Conservation (phyloP, 2,888 invertebrate species). For the Odontomyia ornata region DNA sequence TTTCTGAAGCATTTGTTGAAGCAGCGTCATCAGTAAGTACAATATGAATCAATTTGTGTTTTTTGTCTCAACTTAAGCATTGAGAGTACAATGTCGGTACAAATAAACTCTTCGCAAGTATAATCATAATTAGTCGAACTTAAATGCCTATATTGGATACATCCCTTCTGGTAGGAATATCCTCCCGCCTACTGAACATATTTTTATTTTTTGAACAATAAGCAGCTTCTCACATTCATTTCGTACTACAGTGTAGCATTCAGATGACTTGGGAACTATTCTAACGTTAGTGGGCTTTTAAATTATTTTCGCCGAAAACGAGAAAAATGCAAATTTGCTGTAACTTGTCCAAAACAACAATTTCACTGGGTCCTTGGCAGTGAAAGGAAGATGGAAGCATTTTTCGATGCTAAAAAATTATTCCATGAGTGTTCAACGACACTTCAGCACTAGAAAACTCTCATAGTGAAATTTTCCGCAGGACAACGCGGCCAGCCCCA, state of each 20-base stretch:
- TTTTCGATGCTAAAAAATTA: constrained; percentile 32
- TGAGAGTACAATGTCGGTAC: too few species aligned
- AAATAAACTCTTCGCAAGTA: too few species aligned
- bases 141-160: too few species aligned
- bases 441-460: not conserved
- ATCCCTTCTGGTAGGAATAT: too few species aligned
- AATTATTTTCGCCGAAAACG: constrained; percentile 43
- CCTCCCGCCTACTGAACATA: too few species aligned
- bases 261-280: not conserved
- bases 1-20: too few species aligned
- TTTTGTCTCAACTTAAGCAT: too few species aligned
- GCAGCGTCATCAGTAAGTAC: too few species aligned
- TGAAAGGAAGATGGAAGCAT: constrained; percentile 35
- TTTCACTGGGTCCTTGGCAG: not conserved
- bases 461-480: not conserved
- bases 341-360: constrained; percentile 46
- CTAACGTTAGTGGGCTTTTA: constrained; percentile 1
- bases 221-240: too few species aligned
- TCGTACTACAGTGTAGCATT: not conserved
- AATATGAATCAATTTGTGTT: too few species aligned
- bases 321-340: constrained; percentile 48
- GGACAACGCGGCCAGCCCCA: not conserved
- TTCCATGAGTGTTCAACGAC: constrained; percentile 14
- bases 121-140: too few species aligned
- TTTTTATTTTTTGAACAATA: too few species aligned